Evolutionary conservation across 2,797 vertebrate genomes (phyloP).

Genomic region (Eupleurogrammus muticus): DNA sequence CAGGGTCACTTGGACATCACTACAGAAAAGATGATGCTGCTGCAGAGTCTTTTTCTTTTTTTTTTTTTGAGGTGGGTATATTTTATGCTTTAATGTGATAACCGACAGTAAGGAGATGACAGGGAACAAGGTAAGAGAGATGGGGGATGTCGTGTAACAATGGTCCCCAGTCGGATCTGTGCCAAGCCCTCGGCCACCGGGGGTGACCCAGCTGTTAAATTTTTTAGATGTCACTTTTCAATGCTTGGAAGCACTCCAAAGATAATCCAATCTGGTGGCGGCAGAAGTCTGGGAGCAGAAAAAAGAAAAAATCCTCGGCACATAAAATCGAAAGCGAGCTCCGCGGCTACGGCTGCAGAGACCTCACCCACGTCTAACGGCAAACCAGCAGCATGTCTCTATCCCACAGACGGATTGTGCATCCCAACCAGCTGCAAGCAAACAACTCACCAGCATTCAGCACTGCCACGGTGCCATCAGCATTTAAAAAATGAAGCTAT

Average conservation of each 20-base stretch:
- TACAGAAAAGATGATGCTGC: not conserved
- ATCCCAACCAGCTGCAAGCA: slow-evolving; percentile 13
- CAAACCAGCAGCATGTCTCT: not conserved
- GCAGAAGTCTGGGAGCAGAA: not conserved
- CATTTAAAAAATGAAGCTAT: no score
- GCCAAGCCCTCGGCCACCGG: not conserved
- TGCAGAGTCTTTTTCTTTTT: no score
- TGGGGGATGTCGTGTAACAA: not conserved
- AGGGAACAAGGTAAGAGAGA: not conserved
- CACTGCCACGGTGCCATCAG: not conserved
- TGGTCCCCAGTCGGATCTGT: not conserved
- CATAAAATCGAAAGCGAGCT: not conserved
- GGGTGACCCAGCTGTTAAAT: not conserved
- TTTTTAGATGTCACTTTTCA: not conserved
- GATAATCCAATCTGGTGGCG: not conserved
- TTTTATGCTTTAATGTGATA: not conserved
- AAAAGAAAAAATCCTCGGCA: not conserved
- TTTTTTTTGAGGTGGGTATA: no score
- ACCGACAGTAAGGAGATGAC: not conserved
- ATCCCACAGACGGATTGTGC: slow-evolving; percentile 10
- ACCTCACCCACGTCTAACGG: not conserved
- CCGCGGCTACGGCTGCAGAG: no score
- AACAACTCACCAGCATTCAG: slow-evolving; percentile 68
- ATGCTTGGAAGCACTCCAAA: not conserved
- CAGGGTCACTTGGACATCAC: no score